Base-by-base conservation (phyloP, 2,888 invertebrate genomes). In the Pyrocoelia pectoralis region DNA sequence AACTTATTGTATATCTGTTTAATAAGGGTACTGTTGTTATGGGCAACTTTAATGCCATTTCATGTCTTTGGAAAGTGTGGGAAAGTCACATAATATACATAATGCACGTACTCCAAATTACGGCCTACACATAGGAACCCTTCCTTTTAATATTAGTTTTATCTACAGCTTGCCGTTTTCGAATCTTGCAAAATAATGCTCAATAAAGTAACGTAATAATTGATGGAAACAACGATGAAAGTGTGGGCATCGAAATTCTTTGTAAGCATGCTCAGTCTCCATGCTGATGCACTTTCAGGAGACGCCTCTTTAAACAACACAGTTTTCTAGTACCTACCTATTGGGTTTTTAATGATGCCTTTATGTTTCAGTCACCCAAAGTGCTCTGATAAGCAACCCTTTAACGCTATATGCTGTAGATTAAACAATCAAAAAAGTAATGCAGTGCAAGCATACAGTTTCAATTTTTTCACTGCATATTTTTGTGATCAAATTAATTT, bases 371-470 rank as follows among this genome's bases (percentile, higher is more conserved):
- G 55, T 55, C 55, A 55, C 55, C 55, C 46, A 29, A 55, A 43
- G 46, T 46, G 29, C 46, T 55, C 55, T 55, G 55, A 53, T 55
- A 46, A 46, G 46, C 46, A 46, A 55, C 29, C 55, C 24, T 55
- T 55, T 48, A 28, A 54, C 9, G n/a, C 15, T 55, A 33, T 33
- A 46, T 17, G 17, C 18, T 17, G 46, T 46, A 17, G 46, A 46
- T 46, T 46, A 17, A 17, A 46, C 46, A 10, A 46, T 46, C 3
- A 24, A 24, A 24, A 24, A n/a, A n/a, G n/a, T n/a, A n/a, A 24
- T 24, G 24, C 24, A 6, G 24, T 24, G 6, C 24, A 24, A 6
- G 6, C 24, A 24, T 24, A n/a, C 24, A 6, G 24, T 24, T 6
- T 24, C 24, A 5, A 3, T 5, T 24, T 24, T 6, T 3, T 24